Conservation (phyloP, 2,797 vertebrate species). For the Pantherophis vulpinus region DNA sequence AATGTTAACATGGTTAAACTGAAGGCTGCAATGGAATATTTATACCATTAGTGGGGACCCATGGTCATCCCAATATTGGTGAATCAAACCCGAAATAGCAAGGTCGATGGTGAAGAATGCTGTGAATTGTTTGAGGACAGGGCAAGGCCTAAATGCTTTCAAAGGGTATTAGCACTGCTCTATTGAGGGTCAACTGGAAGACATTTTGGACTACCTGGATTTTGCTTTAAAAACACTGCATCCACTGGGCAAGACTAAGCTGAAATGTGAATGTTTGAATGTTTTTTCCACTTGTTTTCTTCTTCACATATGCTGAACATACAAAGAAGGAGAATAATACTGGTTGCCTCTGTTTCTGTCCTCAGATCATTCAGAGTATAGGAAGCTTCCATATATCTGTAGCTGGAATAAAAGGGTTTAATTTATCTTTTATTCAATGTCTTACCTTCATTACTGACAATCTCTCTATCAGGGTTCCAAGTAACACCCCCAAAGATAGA, state of each 20-base stretch:
- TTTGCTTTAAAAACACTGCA: background rate
- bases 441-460: background rate
- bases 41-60: background rate
- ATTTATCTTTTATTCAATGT: background rate
- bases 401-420: background rate
- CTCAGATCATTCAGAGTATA: background rate
- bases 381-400: background rate
- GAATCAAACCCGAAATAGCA: background rate
- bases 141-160: background rate
- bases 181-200: background rate
- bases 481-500: too few relatives aligned
- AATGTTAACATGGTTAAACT: background rate
- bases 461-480: background rate
- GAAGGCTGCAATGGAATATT: background rate
- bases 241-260: background rate
- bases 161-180: background rate
- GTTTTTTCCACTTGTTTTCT: background rate
- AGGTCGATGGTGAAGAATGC: background rate
- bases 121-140: background rate
- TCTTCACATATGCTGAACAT: background rate
- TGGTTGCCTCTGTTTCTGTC: background rate
- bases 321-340: background rate
- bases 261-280: background rate
- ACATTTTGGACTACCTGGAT: background rate
- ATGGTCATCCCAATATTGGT: background rate